phyloP scores from a whole-genome alignment of 2,888 invertebrate genomes.

The Platycnemis pennipes region DNA sequence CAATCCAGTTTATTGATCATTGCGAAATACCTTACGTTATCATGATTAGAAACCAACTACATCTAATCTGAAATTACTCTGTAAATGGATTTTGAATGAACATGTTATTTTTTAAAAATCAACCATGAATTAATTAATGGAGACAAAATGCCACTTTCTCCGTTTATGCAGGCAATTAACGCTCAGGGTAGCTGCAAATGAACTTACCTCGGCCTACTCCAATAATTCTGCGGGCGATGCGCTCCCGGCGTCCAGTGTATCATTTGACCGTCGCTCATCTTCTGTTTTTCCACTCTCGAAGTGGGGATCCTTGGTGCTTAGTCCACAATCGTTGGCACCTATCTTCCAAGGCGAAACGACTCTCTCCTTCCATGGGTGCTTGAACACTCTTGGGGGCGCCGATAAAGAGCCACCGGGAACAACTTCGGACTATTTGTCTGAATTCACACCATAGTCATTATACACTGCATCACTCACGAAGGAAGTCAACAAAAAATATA shows the following conservation, averaged over 20 bases:
- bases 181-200: neutral
- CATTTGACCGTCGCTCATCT: conserved; percentile 48
- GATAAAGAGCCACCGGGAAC: conserved; percentile 41
- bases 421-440: neutral
- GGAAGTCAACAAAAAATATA: neutral
- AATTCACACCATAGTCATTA: neutral
- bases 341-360: neutral
- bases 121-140: no score
- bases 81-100: neutral
- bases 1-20: no score
- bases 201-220: conserved; percentile 40
- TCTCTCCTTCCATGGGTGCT: conserved; percentile 56
- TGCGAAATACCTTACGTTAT: no score
- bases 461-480: neutral
- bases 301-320: conserved; percentile 41
- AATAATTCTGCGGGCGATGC: neutral
- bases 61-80: no score
- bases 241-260: conserved; percentile 38
- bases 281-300: conserved; percentile 53
- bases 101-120: no score
- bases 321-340: conserved; percentile 30
- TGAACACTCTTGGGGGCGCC: conserved; percentile 49
- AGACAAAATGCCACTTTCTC: neutral
- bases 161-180: neutral
- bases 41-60: no score